phyloP scores from a whole-genome alignment of 2,113 vertebrate genomes.

The Falco punctatus region DNA sequence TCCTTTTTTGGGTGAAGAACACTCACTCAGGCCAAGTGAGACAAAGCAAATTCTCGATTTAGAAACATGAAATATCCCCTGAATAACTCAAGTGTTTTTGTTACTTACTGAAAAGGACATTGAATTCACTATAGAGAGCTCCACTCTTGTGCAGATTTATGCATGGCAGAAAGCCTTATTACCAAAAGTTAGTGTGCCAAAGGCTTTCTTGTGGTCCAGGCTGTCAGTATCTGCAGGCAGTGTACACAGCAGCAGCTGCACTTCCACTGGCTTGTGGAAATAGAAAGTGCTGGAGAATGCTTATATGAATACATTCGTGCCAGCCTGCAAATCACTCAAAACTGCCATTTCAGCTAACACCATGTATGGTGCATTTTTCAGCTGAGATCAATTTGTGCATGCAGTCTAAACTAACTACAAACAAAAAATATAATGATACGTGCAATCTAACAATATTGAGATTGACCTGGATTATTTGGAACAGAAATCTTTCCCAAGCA shows the following conservation, averaged over 20 bases:
- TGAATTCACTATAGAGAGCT: neutral
- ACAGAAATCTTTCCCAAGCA: neutral
- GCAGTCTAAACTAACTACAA: neutral
- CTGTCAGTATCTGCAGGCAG: neutral
- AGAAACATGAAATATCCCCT: constrained; percentile 52
- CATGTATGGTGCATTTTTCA: neutral
- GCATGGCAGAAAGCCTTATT: neutral
- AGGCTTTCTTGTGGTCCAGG: neutral
- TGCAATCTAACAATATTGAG: neutral
- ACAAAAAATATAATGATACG: neutral
- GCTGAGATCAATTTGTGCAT: neutral
- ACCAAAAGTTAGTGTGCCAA: neutral
- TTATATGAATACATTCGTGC: neutral
- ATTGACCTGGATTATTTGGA: neutral
- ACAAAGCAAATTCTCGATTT: constrained; percentile 54
- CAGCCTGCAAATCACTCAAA: neutral
- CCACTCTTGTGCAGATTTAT: neutral
- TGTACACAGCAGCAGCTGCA: neutral
- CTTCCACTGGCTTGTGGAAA: neutral
- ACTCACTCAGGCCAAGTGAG: neutral
- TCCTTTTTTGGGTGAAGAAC: constrained; percentile 59
- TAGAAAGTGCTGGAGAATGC: neutral
- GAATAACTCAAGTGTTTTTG: constrained; percentile 16
- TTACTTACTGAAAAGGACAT: neutral
- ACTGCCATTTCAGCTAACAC: neutral